Conservation (phyloP, 1,140 invertebrate species). For the Bombus picipes region DNA sequence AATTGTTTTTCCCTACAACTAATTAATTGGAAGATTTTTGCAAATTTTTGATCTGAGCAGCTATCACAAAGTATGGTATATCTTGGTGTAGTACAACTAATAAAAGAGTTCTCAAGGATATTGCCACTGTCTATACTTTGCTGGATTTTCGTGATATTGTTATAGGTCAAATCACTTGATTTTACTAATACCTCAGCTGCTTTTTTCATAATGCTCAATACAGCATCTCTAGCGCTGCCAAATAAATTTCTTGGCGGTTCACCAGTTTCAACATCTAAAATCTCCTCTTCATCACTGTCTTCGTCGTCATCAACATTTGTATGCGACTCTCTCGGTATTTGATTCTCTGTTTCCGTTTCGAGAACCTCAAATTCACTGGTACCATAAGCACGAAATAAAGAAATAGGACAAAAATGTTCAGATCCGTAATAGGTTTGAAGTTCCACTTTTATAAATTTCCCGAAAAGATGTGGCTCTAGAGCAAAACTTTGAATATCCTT, state of each 20-base stretch:
- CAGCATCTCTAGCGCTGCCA: slow-evolving; percentile 92
- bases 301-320: slow-evolving; percentile 86
- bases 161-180: slow-evolving; percentile 84
- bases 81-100: slow-evolving; percentile 85
- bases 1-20: slow-evolving; percentile 85
- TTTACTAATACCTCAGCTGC: slow-evolving; percentile 91
- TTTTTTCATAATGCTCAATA: slow-evolving; percentile 94
- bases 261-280: slow-evolving; percentile 79
- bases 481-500: slow-evolving; percentile 94
- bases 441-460: slow-evolving; percentile 97
- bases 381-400: slow-evolving; percentile 94
- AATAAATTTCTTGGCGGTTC: slow-evolving; percentile 87
- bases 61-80: slow-evolving; percentile 88
- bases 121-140: slow-evolving; percentile 65
- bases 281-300: slow-evolving; percentile 83
- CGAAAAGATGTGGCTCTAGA: slow-evolving; percentile 91
- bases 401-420: slow-evolving; percentile 98
- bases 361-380: slow-evolving; percentile 95
- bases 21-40: slow-evolving; percentile 86
- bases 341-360: slow-evolving; percentile 88
- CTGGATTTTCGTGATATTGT: slow-evolving; percentile 82
- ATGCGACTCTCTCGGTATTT: slow-evolving; percentile 79
- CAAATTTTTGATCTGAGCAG: slow-evolving; percentile 86
- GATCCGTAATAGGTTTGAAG: slow-evolving; percentile 96
- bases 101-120: slow-evolving; percentile 66